Base-by-base conservation (phyloP, 2,113 vertebrate species). In the Vimba vimba region DNA sequence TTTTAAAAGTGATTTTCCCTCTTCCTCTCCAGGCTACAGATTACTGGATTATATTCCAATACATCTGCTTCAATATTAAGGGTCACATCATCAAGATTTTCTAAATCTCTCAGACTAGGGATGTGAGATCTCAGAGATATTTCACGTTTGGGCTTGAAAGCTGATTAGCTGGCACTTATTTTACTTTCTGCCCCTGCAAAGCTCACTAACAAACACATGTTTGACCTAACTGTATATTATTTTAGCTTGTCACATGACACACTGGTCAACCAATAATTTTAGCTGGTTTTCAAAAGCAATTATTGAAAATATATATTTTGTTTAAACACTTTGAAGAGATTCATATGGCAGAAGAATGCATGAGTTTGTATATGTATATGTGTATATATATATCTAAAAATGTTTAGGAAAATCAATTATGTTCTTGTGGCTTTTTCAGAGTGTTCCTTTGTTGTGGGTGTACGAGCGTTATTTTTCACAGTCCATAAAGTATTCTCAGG, bases 401-500 rank as follows among this genome's bases (percentile, higher is more conserved):
- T 89, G 93, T 94, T 92, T 91, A 93, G 90, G 89, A 82, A 94
- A 89, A 91, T 89, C 92, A 91, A 90, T 85, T 85, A 92, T 90
- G 93, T 93, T 93, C 93, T 88, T 87, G 93, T 92, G 92, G 93
- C 93, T 95, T 95, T 92, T 94, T 68, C 57, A 79, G 94, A 94
- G 92, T 91, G 91, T 76, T 76, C 90, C 87, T 94, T 87, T 89
- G 86, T 89, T 90, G 86, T 89, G 87, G 86, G 52, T 52, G 92
- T 84, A 79, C 50, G 76, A 86, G 87, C 55, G 88, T 89, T 91
- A 90, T 92, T 94, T 92, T 93, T 93, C 86, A 89, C 91, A 93
- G 94, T 92, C 93, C 93, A 93, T 89, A 93, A 93, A 91, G 86
- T 86, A 89, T 91, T 92, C 77, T 93, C 91, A 92, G 86, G 90